phyloP scores from a whole-genome alignment of 2,888 invertebrate genomes.

The Nasonia oneida region DNA sequence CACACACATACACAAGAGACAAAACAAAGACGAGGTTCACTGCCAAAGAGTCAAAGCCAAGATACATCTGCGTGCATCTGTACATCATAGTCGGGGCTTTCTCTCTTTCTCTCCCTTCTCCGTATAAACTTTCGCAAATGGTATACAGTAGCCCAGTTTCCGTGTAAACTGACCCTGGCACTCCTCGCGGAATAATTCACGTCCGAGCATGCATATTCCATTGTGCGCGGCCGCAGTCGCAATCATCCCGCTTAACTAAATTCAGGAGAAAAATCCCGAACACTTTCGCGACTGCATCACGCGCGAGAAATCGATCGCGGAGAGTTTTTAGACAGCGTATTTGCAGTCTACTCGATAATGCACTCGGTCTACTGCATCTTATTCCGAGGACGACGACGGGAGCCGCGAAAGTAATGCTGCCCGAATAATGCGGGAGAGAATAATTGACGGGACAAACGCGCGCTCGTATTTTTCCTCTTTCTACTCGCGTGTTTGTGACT shows the following conservation, averaged over 20 bases:
- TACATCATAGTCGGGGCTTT: constrained; percentile 47
- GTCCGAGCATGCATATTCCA: constrained; percentile 45
- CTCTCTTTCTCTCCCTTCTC: constrained; percentile 27
- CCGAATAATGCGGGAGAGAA: constrained; percentile 4
- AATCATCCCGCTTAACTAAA: constrained; percentile 17
- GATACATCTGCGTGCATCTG: constrained; percentile 18
- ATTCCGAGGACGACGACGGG: not conserved
- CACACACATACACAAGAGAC: not conserved
- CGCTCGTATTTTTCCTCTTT: not conserved
- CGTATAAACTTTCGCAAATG: constrained; percentile 35
- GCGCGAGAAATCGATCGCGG: constrained; percentile 12
- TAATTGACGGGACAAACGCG: constrained; percentile 58
- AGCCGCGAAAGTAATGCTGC: constrained; percentile 20
- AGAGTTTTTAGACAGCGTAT: not conserved
- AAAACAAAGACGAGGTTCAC: constrained; percentile 38
- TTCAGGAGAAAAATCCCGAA: constrained; percentile 16
- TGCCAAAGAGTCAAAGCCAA: constrained; percentile 42
- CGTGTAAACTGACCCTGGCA: constrained; percentile 47
- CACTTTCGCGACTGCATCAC: constrained; percentile 20
- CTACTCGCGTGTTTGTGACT: not conserved
- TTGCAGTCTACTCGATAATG: constrained; percentile 19
- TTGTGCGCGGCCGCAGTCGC: constrained; percentile 23
- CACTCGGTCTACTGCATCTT: constrained; percentile 47
- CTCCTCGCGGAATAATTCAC: constrained; percentile 46
- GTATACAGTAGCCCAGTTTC: constrained; percentile 40